Base-by-base conservation (phyloP, 2,797 vertebrate species). In the Syngnathus rostellatus region DNA sequence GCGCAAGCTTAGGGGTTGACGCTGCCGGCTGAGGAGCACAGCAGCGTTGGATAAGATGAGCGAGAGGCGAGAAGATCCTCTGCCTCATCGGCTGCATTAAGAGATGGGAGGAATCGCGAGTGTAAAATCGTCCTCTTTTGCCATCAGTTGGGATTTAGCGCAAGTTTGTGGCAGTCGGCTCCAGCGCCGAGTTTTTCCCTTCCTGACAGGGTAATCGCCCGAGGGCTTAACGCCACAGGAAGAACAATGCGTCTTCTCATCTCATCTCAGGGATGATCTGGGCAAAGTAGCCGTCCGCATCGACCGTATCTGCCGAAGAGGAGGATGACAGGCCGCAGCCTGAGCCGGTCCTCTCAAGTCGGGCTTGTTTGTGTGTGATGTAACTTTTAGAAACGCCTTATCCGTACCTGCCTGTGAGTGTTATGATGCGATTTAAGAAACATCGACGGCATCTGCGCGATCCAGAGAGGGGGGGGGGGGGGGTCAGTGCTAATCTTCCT, bases 151-250 rank as follows among this genome's bases (percentile, higher is more conserved):
- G 90, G 89, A 90, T 92, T 92, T 91, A 90, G 87, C 69, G 72
- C 85, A 88, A 86, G 89, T 88, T 89, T 84, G 85, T 91, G 89
- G 91, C 89, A 91, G 89, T 87, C 77, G 80, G 85, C 82, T 79
- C 83, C 79, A 76, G 76, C 75, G 78, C 83, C 84, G 87, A 88
- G 84, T 89, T 43, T 87, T 79, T 87, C 77, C 79, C 83, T 31
- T 88, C 81, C 89, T 92, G 89, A 91, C 89, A 92, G 89, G 87
- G 88, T 92, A 91, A 91, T 91, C 89, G 80, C 87, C 84, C 81
- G 58, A 79, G 76, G 86, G 90, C 89, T 91, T 92, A 91, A 84
- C 86, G 69, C 85, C 85, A 83, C 85, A 82, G 86, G 86, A 88
- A 90, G 86, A 88, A 91, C 88, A 89, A 88, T 89, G 84, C 84